Base-by-base conservation (phyloP, 2,797 vertebrate species). In the Coregonus ussuriensis region DNA sequence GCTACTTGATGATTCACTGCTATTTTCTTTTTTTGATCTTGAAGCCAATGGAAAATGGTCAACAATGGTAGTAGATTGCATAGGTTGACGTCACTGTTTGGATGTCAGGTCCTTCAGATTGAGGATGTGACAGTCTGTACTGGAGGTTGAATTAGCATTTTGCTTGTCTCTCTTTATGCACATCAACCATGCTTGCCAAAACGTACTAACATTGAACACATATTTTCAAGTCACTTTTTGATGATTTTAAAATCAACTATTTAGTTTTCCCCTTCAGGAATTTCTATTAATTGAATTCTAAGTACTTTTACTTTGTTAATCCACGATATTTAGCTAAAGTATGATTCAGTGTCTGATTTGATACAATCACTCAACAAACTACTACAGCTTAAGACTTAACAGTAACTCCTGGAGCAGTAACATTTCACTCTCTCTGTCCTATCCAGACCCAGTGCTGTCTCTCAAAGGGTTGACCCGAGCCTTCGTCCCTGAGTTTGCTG, bases 381-480 rank as follows among this genome's bases (percentile, higher is more conserved):
- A 59, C 56, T 21, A n/a, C 51, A 16, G 29, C 41, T 47, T 47
- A 13, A 47, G 41, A 47, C 41, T 47, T 47, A 3, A 33, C 31
- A 33, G 31, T 33, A 65, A 67, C 66, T 33, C 66, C 29, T 1
- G 3, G 15, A 0, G 77, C 54, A 72, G 67, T 52, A 52, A 7
- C 75, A 56, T 59, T 51, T 18, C 13, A 16, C 52, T 73, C 1
- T 80, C 69, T 79, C 74, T 91, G 33, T 63, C 56, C 37, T 51
- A 4, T n/a, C 65, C 91, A 98, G 98, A 99, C 89, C 87, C 94
- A 7, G 92, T 82, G 72, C 87, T 93, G 91, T 91, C 92, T 84
- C 87, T 94, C 85, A 95, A 93, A 89, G 96, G 95, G 51, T 88
- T 93, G 76, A 92, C 89, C 87, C 90, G 90, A 79, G 91, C 78